A percentile compares a stretch with the other conserved stretches of the same genome.
Evolutionary conservation across 2,797 vertebrate genomes (phyloP).

Genomic region (Rallus crepitans): DNA sequence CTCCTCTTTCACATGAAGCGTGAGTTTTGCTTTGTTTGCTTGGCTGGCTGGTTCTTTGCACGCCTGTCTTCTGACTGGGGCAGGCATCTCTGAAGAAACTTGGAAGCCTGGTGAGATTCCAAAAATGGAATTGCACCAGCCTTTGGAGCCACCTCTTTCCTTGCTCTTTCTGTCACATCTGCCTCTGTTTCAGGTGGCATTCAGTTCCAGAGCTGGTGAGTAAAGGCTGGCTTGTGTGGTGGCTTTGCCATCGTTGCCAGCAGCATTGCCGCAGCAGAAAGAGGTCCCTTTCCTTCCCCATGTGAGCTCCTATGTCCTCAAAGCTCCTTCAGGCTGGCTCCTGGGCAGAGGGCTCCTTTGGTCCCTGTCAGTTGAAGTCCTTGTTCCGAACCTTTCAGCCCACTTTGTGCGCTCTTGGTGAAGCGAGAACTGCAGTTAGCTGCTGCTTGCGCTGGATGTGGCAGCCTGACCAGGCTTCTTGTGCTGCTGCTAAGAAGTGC

Average conservation of each 20-base stretch:
- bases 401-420: not conserved
- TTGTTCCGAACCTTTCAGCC: not conserved
- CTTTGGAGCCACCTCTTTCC: not conserved
- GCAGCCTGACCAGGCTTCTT: not conserved
- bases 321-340: not conserved
- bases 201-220: not conserved
- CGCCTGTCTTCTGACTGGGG: fast-evolving
- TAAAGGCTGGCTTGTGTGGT: not conserved
- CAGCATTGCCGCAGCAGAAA: not conserved
- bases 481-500: not conserved
- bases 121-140: not conserved
- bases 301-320: not conserved
- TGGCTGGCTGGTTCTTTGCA: not conserved
- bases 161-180: not conserved
- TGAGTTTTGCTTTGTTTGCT: not conserved
- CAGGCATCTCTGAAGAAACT: not conserved
- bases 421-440: not conserved
- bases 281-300: not conserved
- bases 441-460: not conserved
- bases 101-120: not conserved
- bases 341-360: not conserved
- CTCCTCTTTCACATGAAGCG: not conserved
- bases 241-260: not conserved
- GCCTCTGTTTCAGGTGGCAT: not conserved
- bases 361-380: not conserved